Conservation (phyloP, 1,140 invertebrate species). For the Oncopodura yosiiana region DNA sequence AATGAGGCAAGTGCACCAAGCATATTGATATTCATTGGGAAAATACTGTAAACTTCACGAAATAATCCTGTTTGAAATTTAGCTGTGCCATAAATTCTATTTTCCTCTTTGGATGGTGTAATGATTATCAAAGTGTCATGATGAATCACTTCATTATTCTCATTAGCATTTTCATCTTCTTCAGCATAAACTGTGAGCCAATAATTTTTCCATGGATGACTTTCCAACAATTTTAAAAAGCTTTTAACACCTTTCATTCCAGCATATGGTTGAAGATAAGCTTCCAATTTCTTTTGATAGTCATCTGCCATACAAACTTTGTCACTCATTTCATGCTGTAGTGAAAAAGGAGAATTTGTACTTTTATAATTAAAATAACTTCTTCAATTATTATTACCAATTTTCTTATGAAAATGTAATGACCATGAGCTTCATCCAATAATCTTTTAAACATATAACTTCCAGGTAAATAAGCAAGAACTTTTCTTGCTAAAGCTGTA, state of each 20-base stretch:
- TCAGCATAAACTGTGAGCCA: background rate
- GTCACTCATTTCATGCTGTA: slow-evolving; percentile 1
- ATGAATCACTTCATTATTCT: background rate
- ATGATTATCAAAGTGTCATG: background rate
- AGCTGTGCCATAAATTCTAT: slow-evolving; percentile 16
- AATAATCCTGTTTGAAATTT: slow-evolving; percentile 4
- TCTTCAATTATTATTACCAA: background rate
- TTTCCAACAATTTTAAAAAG: slow-evolving; percentile 11
- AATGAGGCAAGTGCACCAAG: slow-evolving; percentile 13
- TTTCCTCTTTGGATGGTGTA: slow-evolving; percentile 8
- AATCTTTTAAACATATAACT: slow-evolving; percentile 16
- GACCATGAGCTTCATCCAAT: slow-evolving; percentile 18
- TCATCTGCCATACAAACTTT: slow-evolving; percentile 1
- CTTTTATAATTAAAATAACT: background rate
- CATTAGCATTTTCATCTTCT: background rate
- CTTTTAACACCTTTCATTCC: slow-evolving; percentile 9
- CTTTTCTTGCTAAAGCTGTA: slow-evolving; percentile 13
- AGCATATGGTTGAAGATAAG: slow-evolving; percentile 4
- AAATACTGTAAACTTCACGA: slow-evolving; percentile 21
- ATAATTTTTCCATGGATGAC: slow-evolving; percentile 19
- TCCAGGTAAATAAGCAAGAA: slow-evolving; percentile 11
- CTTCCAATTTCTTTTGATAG: slow-evolving; percentile 10
- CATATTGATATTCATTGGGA: slow-evolving; percentile 20
- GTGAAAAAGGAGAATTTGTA: background rate
- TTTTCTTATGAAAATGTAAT: slow-evolving; percentile 21